phyloP scores from a whole-genome alignment of 1,140 invertebrate species.

The Drosophila navojoa region DNA sequence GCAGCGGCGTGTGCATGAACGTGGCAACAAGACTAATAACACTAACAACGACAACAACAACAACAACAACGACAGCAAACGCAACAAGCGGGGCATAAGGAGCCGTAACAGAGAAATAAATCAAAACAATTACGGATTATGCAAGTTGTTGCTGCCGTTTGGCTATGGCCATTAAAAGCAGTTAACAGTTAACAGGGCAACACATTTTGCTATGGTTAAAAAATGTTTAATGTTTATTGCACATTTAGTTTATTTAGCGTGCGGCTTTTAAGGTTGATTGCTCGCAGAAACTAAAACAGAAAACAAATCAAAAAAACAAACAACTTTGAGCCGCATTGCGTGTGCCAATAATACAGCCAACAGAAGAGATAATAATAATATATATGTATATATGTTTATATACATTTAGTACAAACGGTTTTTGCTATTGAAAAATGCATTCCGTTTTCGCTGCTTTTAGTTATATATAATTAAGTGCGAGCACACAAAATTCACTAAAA shows the following conservation, averaged over 20 bases:
- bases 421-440: conserved; percentile 23
- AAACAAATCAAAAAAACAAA: no score
- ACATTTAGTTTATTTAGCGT: conserved; percentile 50
- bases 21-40: conserved; percentile 32
- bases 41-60: conserved; percentile 11
- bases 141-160: conserved; percentile 58
- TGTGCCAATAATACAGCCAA: conserved; percentile 51
- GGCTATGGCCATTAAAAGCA: conserved; percentile 37
- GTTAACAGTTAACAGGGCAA: conserved; percentile 62
- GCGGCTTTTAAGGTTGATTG: conserved; percentile 28
- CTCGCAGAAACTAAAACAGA: conserved; percentile 4
- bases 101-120: conserved; percentile 48
- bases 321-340: conserved; percentile 39
- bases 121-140: conserved; percentile 66
- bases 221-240: conserved; percentile 53
- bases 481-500: background rate
- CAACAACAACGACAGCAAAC: conserved; percentile 9
- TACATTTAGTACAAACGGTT: background rate
- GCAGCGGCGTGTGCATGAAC: conserved; percentile 21
- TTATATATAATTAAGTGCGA: conserved; percentile 11
- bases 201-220: conserved; percentile 58
- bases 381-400: conserved; percentile 26
- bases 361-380: conserved; percentile 35
- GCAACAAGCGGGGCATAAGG: conserved; percentile 16
- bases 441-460: conserved; percentile 22